phyloP scores from a whole-genome alignment of 1,140 invertebrate genomes.

The Arion vulgaris region DNA sequence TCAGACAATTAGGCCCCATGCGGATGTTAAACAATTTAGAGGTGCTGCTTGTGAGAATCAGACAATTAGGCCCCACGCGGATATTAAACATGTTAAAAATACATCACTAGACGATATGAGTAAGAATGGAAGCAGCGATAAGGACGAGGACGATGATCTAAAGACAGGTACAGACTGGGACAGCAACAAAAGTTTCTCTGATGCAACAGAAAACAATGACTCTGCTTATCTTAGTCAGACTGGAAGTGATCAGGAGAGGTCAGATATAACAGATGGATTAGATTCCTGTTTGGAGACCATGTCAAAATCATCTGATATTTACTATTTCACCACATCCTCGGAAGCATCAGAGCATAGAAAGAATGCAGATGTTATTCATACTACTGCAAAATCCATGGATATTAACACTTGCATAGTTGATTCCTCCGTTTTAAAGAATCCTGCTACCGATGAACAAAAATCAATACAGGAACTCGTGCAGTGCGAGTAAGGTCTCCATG shows the following conservation, averaged over 20 bases:
- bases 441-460: not conserved
- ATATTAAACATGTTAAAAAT: not conserved
- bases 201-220: constrained; percentile 35
- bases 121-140: not conserved
- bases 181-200: constrained; percentile 37
- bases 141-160: constrained; percentile 17
- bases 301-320: constrained; percentile 3
- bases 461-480: not conserved
- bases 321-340: not conserved
- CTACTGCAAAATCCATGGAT: not conserved
- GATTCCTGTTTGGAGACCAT: constrained; percentile 9
- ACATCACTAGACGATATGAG: not conserved
- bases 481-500: not conserved
- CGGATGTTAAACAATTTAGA: too few relatives aligned
- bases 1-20: not conserved
- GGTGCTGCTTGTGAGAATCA: too few relatives aligned
- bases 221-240: constrained; percentile 37
- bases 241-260: constrained; percentile 33
- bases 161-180: constrained; percentile 31
- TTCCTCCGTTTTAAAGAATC: not conserved
- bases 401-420: not conserved
- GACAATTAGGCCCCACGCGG: too few relatives aligned
- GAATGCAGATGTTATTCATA: not conserved
- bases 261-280: constrained; percentile 28
- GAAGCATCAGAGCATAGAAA: not conserved